Percentiles rank a stretch among this genome's conserved stretches.
These are phyloP conservation scores for Strigamia transsilvanica DNA, from an alignment of 2,888 invertebrate genomes.

Conservation along the genomic window DNA sequence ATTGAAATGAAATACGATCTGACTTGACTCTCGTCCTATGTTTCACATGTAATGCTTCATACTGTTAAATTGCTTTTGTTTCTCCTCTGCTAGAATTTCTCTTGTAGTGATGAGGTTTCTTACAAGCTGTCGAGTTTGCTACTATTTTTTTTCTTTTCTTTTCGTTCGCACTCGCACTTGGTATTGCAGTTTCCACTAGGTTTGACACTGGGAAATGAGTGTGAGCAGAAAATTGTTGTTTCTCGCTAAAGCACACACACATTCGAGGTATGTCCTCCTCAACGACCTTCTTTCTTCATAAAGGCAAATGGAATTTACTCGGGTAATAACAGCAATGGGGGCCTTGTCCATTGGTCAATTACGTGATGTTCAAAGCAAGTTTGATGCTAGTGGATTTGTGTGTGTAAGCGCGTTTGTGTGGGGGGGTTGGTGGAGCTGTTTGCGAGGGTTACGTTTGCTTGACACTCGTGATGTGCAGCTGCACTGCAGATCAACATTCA, in stretches of 20 bases:
- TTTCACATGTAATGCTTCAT: slow-evolving; percentile 11
- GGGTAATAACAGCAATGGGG: neutral
- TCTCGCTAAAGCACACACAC: slow-evolving; percentile 16
- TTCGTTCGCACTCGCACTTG: slow-evolving; percentile 1
- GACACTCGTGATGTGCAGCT: slow-evolving; percentile 11
- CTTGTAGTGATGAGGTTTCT: slow-evolving; percentile 30
- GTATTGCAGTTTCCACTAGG: slow-evolving; percentile 30
- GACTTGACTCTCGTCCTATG: slow-evolving; percentile 6
- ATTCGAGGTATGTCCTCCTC: neutral
- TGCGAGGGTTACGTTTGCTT: neutral
- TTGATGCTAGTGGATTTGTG: neutral
- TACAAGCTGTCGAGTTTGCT: slow-evolving; percentile 18
- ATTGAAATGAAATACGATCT: neutral
- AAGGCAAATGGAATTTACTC: slow-evolving; percentile 30
- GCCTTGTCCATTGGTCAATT: slow-evolving; percentile 15
- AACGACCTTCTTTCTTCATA: slow-evolving; percentile 3
- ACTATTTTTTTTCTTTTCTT: neutral
- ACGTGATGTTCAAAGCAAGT: neutral
- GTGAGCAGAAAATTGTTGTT: slow-evolving; percentile 23
- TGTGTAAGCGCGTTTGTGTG: neutral
- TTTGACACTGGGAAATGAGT: slow-evolving; percentile 21
- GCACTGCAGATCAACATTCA: slow-evolving; percentile 20
- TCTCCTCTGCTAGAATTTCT: neutral
- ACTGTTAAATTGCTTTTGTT: slow-evolving; percentile 26
- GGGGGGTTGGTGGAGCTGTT: neutral